Conservation (phyloP, 2,797 vertebrate species). For the Apogon talboti region DNA sequence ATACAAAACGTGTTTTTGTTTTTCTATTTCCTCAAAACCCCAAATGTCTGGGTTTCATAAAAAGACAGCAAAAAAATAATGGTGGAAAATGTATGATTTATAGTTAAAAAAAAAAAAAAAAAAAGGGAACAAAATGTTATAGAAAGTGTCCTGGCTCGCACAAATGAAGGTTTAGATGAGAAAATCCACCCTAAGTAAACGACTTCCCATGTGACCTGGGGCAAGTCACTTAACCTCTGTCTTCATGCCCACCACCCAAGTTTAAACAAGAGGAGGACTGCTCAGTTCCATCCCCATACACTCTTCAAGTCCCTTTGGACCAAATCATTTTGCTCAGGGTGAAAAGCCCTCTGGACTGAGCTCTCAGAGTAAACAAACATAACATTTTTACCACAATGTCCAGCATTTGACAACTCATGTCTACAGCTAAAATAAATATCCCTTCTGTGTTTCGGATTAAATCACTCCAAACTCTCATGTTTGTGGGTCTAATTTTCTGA, state of each 20-base stretch:
- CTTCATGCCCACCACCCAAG: constrained; percentile 76
- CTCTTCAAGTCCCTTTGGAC: constrained; percentile 68
- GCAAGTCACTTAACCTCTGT: constrained; percentile 86
- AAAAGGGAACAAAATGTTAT: background rate
- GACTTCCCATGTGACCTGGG: constrained; percentile 82
- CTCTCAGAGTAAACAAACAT: constrained; percentile 61
- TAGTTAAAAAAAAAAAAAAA: no score
- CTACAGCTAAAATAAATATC: background rate
- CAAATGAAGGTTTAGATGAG: constrained; percentile 74
- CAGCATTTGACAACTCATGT: constrained; percentile 6
- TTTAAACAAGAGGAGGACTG: constrained; percentile 81
- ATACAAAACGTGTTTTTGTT: constrained; percentile 14
- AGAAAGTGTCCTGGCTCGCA: background rate
- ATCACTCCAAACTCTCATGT: background rate
- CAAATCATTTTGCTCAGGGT: constrained; percentile 75
- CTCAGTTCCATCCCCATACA: constrained; percentile 74
- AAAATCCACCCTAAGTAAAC: constrained; percentile 83
- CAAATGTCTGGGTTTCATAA: no score
- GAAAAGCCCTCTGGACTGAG: constrained; percentile 66
- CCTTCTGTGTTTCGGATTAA: background rate
- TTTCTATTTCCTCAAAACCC: background rate
- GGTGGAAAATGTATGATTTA: no score
- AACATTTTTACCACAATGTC: constrained; percentile 23
- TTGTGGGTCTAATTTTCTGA: background rate
- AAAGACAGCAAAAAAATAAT: no score